Evolutionary conservation across 2,113 vertebrate species (phyloP).

Genomic region (Gorsachius goisagi): DNA sequence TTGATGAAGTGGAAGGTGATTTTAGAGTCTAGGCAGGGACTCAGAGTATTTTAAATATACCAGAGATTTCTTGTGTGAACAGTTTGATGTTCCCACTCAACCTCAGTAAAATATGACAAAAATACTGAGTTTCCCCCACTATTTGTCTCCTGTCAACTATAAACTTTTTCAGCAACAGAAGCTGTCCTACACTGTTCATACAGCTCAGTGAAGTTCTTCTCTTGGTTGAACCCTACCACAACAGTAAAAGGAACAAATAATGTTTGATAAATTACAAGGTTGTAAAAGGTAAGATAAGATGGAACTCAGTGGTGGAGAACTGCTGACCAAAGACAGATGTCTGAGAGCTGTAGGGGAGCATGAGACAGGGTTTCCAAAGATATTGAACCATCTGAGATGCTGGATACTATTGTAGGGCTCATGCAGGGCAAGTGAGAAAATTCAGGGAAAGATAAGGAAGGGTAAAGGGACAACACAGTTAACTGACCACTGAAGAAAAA

Average conservation of each 20-base stretch:
- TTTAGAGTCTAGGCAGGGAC: background rate
- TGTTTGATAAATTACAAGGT: background rate
- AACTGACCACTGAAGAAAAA: background rate
- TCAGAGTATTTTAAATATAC: background rate
- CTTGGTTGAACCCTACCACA: background rate
- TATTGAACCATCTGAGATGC: background rate
- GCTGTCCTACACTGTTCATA: background rate
- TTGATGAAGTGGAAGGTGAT: constrained; percentile 30
- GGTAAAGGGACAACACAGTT: background rate
- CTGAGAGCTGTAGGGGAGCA: background rate
- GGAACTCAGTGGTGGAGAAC: background rate
- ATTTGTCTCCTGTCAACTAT: background rate
- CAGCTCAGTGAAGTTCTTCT: background rate
- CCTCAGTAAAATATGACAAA: constrained; percentile 5
- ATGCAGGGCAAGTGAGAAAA: background rate
- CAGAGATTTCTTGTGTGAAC: background rate
- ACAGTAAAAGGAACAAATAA: background rate
- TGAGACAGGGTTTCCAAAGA: background rate
- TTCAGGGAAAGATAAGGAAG: background rate
- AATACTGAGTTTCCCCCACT: background rate
- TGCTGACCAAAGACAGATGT: background rate
- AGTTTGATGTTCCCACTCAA: constrained; percentile 22
- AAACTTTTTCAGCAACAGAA: background rate
- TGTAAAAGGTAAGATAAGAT: background rate
- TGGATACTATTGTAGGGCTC: background rate